Evolutionary conservation across 2,888 invertebrate genomes (phyloP).

Genomic region (Spodoptera littoralis): DNA sequence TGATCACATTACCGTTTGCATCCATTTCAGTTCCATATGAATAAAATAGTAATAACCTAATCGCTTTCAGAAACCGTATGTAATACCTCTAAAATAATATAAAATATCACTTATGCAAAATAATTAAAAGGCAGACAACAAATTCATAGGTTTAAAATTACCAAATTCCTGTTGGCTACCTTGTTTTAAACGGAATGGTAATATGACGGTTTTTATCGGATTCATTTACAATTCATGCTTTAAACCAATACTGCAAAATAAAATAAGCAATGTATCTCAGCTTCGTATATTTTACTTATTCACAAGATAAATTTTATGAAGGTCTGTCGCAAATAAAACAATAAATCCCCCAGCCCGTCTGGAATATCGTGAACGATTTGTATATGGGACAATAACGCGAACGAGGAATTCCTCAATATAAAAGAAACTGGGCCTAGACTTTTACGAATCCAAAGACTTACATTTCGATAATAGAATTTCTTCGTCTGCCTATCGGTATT

Average conservation of each 20-base stretch:
- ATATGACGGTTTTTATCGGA: constrained; percentile 1
- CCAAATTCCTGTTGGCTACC: too few species aligned
- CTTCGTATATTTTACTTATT: constrained; percentile 32
- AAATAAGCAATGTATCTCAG: constrained; percentile 6
- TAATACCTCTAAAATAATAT: constrained; percentile 16
- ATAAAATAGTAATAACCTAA: not conserved
- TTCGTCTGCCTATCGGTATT: constrained; percentile 20
- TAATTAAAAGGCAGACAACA: constrained; percentile 27
- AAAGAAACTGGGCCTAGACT: constrained; percentile 61
- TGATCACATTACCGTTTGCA: constrained; percentile 41
- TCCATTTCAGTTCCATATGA: constrained; percentile 17
- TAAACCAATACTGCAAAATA: constrained; percentile 15
- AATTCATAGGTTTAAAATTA: too few species aligned
- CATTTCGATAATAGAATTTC: constrained; percentile 33
- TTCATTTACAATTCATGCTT: constrained; percentile 5
- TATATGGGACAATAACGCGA: constrained; percentile 60
- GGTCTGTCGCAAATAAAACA: constrained; percentile 67
- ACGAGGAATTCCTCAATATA: constrained; percentile 62
- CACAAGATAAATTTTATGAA: constrained; percentile 46
- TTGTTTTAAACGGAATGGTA: too few species aligned
- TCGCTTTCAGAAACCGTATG: too few species aligned
- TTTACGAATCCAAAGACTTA: constrained; percentile 46
- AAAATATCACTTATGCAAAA: constrained; percentile 26
- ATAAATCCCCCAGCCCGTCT: constrained; percentile 61
- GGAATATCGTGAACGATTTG: constrained; percentile 61